A percentile compares a stretch with the other conserved stretches of the same genome.
These are phyloP conservation scores for Macaria liturata DNA, from an alignment of 2,888 invertebrate genomes.

Conservation along the genomic window DNA sequence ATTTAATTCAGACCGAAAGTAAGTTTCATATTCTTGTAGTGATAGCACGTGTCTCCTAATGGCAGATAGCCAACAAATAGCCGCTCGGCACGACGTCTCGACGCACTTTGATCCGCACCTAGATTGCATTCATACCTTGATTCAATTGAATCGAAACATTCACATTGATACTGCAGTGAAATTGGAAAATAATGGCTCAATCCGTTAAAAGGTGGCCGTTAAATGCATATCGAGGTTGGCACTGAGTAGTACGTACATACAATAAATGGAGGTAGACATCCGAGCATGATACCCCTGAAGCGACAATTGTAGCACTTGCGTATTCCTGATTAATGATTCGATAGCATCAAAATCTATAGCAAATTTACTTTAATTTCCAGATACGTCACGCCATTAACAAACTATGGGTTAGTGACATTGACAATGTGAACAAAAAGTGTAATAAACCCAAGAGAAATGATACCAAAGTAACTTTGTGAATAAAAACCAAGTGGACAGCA, in stretches of 20 bases:
- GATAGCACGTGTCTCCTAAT: constrained; percentile 41
- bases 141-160: constrained; percentile 10
- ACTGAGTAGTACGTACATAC: too few relatives aligned
- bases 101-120: constrained; percentile 39
- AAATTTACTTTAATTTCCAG: constrained; percentile 11
- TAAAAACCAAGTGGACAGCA: constrained; percentile 37
- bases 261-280: too few relatives aligned
- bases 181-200: constrained; percentile 12
- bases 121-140: constrained; percentile 15
- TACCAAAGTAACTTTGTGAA: constrained; percentile 34
- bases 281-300: not conserved
- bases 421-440: constrained; percentile 20
- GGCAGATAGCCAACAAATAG: constrained; percentile 44
- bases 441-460: constrained; percentile 34
- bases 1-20: constrained; percentile 43
- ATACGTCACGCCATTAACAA: constrained; percentile 28
- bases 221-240: not conserved
- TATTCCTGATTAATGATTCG: constrained; percentile 35
- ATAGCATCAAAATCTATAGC: constrained; percentile 38
- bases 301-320: not conserved
- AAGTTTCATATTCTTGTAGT: constrained; percentile 44
- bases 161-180: constrained; percentile 4
- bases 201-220: not conserved
- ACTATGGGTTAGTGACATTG: constrained; percentile 46
- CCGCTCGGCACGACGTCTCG: constrained; percentile 29